Base-by-base conservation (phyloP, 2,797 vertebrate species). In the Glyptemys insculpta region DNA sequence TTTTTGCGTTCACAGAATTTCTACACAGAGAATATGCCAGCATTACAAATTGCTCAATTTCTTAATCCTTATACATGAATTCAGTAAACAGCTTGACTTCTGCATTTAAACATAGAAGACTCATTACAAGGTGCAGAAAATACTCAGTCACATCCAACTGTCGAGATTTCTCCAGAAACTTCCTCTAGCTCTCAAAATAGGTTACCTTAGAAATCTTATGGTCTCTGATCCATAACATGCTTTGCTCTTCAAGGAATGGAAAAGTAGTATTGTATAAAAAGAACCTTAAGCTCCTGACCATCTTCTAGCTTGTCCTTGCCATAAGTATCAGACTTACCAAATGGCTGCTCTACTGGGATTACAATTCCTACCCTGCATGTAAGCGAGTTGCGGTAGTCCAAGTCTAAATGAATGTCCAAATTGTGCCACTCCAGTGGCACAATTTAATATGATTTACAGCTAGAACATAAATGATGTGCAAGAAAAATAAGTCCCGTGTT, bases 161-260 rank as follows among this genome's bases (percentile, higher is more conserved):
- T 56, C 82, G 93, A 90, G 80, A 87, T 74, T 88, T 91, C 65
- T 81, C 90, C 84, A 85, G 84, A 81, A 93, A 87, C 37, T 95
- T 95, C 89, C 94, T 90, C 87, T 41, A 94, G 83, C 82, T 96
- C 89, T 96, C 93, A 97, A 95, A 92, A 95, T 94, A 81, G 92
- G 37, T 89, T 52, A 59, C 88, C 95, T 90, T 92, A 79, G 65
- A 92, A 95, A 83, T 37, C 74, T 87, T 37, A 83, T 62, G 82
- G 91, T 86, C 44, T 37, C 87, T 86, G 84, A 87, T 93, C 85
- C 91, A 88, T 57, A 93, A 87, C 52, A 88, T 12, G 21, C 34
- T 94, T 81, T 23, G 88, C 29, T 84, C 59, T 89, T 59, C 89
- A 29, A 84, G 81, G 62, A 95, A 84, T 31, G 1, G 65, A 85